Percentiles rank a stretch among this genome's conserved stretches.
Evolutionary conservation across 1,140 invertebrate species (phyloP).

Genomic region (Bombus breviceps): DNA sequence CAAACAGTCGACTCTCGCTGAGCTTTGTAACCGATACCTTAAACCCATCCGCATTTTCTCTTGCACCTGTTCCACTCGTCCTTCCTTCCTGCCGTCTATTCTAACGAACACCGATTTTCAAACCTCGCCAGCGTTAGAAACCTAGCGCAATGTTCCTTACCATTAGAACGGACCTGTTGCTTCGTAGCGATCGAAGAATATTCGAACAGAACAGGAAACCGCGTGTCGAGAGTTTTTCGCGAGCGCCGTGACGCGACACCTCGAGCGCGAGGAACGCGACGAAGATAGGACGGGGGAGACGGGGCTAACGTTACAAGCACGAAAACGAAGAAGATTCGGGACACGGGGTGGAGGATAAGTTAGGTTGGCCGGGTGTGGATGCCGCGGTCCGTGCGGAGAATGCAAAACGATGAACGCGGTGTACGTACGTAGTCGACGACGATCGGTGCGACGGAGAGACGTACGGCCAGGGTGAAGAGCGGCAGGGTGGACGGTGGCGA

Average conservation of each 20-base stretch:
- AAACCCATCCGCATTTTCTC: constrained; percentile 25
- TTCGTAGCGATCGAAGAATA: no score
- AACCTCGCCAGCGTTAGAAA: neutral
- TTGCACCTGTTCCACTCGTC: neutral
- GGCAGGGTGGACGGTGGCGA: neutral
- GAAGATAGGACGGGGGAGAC: no score
- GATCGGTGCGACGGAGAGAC: neutral
- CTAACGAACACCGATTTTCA: no score
- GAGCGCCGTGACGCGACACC: no score
- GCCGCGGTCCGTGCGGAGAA: neutral
- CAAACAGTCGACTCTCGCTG: constrained; percentile 32
- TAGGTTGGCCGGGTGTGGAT: neutral
- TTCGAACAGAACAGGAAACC: no score
- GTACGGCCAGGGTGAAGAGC: neutral
- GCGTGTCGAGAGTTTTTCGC: neutral
- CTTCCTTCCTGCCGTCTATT: neutral
- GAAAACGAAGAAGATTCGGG: neutral
- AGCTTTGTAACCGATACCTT: constrained; percentile 62
- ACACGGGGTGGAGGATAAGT: neutral
- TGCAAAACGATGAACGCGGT: constrained; percentile 10
- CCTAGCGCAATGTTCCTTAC: no score
- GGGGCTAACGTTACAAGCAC: neutral
- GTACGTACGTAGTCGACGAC: neutral
- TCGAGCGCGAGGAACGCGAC: no score
- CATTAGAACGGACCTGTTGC: no score